phyloP scores from a whole-genome alignment of 2,113 vertebrate species.

The Isichthys henryi region DNA sequence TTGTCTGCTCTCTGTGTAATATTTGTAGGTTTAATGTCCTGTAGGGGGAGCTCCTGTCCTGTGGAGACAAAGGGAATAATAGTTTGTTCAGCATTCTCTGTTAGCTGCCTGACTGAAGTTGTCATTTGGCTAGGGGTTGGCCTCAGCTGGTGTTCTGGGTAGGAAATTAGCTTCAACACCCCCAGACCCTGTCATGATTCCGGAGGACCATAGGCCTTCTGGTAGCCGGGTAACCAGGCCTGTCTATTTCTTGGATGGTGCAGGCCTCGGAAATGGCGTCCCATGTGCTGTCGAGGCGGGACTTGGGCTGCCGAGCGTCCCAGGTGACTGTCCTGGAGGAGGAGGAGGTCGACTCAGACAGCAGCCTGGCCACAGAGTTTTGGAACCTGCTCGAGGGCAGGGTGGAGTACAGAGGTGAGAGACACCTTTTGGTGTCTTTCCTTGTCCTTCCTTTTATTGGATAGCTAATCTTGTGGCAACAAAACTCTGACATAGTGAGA shows the following conservation, averaged over 20 bases:
- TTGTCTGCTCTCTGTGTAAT: neutral
- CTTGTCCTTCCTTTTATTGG: neutral
- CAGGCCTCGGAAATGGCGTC: conserved; percentile 56
- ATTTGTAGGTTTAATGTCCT: neutral
- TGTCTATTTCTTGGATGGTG: neutral
- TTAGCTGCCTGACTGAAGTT: neutral
- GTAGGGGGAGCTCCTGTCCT: neutral
- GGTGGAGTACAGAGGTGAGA: conserved; percentile 53
- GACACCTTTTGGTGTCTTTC: neutral
- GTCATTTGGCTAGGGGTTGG: neutral
- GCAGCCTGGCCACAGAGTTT: conserved; percentile 49
- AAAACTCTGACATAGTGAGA: neutral
- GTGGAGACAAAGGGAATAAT: neutral
- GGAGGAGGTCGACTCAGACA: conserved; percentile 56
- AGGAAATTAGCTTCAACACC: neutral
- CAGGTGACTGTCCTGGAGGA: conserved; percentile 58
- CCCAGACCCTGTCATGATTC: neutral
- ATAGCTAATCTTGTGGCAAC: neutral
- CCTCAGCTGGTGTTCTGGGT: neutral
- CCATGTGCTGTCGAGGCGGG: conserved; percentile 47
- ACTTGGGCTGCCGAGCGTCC: conserved; percentile 58
- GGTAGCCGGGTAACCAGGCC: neutral
- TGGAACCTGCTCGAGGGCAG: conserved; percentile 64
- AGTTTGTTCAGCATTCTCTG: neutral
- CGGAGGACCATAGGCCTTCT: too few species aligned